Base-by-base conservation (phyloP, 2,888 invertebrate species). In the Rotaria socialis region DNA sequence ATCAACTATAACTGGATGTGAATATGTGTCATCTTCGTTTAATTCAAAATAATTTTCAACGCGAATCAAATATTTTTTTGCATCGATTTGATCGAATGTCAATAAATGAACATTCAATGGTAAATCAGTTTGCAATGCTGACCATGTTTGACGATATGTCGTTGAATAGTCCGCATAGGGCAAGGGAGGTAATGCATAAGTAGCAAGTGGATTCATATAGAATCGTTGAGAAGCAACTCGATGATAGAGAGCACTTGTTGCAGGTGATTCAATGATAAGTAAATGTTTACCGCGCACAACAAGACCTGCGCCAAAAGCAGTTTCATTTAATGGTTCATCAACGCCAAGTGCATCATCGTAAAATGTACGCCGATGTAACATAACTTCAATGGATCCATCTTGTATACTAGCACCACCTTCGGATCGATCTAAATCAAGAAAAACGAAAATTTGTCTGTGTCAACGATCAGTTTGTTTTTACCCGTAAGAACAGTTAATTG, bases 281-380 rank as follows among this genome's bases (percentile, higher is more conserved):
- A 85, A 88, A 84, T 88, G 87, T 86, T 85, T 87, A 89, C 91
- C 91, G 89, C 90, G 89, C 27, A 89, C 89, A 84, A 91, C 90
- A 16, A 92, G 89, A 1, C 92, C 92, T 58, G 89, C 89, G 7
- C 90, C 91, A n/a, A 88, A 88, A n/a, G 92, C 92, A 5, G 93
- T 93, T 91, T 99, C 98, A 89, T 96, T 95, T 0, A 98, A 91
- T 0, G 96, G 94, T 91, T 98, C 97, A 0, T 93, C 95, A 0
- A 98, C 97, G 0, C 98, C 98, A 89, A 96, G 96, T 0, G 94
- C 94, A 90, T 99, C 98, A 89, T 99, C 98, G 86, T 93, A 93
- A 1, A 96, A 89, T 35, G 95, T 91, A 80, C 96, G 93, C 86
- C 98, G 93, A 89, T 98, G 97, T 4, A 96, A 89, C 91, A 92